A percentile compares a stretch with the other conserved stretches of the same genome.
Evolutionary conservation across 2,888 invertebrate species (phyloP).

Genomic region (Amitus sp.): DNA sequence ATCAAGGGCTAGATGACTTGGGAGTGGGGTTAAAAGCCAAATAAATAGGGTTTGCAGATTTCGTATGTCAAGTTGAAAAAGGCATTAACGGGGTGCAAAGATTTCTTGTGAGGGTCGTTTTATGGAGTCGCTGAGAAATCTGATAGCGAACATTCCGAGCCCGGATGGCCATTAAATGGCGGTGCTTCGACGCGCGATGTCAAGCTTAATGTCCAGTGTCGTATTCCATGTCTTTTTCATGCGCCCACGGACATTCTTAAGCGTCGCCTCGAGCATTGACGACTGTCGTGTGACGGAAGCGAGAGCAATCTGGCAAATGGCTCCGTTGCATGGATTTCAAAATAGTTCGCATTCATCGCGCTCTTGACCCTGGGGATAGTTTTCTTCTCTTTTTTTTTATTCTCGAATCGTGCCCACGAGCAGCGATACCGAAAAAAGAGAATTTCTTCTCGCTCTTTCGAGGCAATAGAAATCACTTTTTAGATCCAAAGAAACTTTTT

Average conservation of each 20-base stretch:
- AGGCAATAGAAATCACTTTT: too few relatives aligned
- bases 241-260: too few relatives aligned
- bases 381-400: too few relatives aligned
- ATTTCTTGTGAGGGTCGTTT: too few relatives aligned
- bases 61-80: too few relatives aligned
- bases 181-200: constrained; percentile 1
- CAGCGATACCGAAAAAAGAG: background rate
- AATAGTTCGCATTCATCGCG: constrained; percentile 34
- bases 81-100: too few relatives aligned
- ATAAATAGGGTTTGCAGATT: too few relatives aligned
- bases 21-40: too few relatives aligned
- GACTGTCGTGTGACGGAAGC: constrained; percentile 32
- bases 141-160: background rate
- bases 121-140: too few relatives aligned
- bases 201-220: constrained; percentile 6
- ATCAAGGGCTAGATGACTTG: too few relatives aligned
- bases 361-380: constrained; percentile 9
- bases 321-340: constrained; percentile 36
- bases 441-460: too few relatives aligned
- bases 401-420: background rate
- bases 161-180: background rate
- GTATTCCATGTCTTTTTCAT: constrained; percentile 21
- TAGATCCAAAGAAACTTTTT: too few relatives aligned
- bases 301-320: constrained; percentile 40
- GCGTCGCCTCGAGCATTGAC: constrained; percentile 21